Percentiles rank a stretch among this genome's conserved stretches.
Conservation (phyloP, 2,113 vertebrate species). For the Haplochromis burtoni region DNA sequence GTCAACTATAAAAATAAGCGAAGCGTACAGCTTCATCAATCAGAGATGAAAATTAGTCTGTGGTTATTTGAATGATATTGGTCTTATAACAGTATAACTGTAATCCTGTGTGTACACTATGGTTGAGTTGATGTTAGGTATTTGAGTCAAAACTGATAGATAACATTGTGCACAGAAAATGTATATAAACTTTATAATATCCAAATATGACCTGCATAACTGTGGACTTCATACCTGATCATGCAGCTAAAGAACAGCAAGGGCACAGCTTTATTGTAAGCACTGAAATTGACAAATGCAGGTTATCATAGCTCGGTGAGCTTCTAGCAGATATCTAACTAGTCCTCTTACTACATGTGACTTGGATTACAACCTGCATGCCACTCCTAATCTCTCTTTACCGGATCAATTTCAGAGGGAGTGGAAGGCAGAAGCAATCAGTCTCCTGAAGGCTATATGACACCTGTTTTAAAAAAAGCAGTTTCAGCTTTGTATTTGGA, state of each 20-base stretch:
- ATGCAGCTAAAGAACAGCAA: neutral
- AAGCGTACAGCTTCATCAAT: neutral
- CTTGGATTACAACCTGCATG: constrained; percentile 58
- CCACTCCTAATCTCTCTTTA: constrained; percentile 51
- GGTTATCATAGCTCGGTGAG: neutral
- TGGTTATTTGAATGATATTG: neutral
- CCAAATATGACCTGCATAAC: neutral
- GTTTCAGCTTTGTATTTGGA: neutral
- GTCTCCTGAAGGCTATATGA: constrained; percentile 12
- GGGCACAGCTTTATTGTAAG: neutral
- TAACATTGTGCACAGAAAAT: neutral
- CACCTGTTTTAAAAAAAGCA: neutral
- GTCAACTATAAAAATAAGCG: neutral
- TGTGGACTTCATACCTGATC: neutral
- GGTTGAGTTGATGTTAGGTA: neutral
- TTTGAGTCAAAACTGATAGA: neutral
- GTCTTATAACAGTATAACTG: neutral
- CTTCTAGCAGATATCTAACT: constrained; percentile 32
- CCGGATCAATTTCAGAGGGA: constrained; percentile 56
- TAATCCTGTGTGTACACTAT: neutral
- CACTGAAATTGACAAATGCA: neutral
- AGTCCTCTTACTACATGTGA: constrained; percentile 51
- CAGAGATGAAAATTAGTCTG: neutral
- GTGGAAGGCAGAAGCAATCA: constrained; percentile 19
- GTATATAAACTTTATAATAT: neutral